Evolutionary conservation across 37 sponge, comb jelly and placozoan species (phyloP).

Genomic region (Spongia lamella): DNA sequence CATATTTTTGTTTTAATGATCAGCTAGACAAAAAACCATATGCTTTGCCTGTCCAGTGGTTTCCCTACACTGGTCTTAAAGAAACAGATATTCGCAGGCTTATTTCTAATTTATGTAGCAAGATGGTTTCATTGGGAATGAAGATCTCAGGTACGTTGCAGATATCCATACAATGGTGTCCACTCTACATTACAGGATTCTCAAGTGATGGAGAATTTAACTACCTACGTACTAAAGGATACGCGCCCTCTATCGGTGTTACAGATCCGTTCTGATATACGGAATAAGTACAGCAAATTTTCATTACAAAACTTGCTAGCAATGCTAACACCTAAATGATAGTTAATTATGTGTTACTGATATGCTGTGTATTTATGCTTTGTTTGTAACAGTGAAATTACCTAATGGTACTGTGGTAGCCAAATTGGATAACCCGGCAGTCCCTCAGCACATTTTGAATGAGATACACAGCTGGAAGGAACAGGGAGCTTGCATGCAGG

Average conservation of each 20-base stretch:
- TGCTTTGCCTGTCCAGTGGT: slow-evolving; percentile 47
- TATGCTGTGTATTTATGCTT: no score
- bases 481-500: neutral
- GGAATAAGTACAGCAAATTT: neutral
- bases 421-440: slow-evolving; percentile 14
- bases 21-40: slow-evolving; percentile 34
- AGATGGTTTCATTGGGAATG: slow-evolving; percentile 21
- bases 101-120: neutral
- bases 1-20: slow-evolving; percentile 59
- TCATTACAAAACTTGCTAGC: neutral
- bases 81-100: slow-evolving; percentile 18
- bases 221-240: slow-evolving; percentile 25
- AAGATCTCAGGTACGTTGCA: slow-evolving; percentile 16
- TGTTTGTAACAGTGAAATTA: neutral
- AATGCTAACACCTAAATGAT: neutral
- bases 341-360: no score
- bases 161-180: no score
- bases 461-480: slow-evolving; percentile 20
- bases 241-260: slow-evolving; percentile 25
- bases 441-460: neutral
- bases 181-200: slow-evolving; percentile 1
- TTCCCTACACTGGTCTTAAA: slow-evolving; percentile 37
- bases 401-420: slow-evolving; percentile 24
- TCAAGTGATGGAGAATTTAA: slow-evolving; percentile 50
- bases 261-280: neutral